Conservation (phyloP, 2,797 vertebrate genomes). For the Australoheros facetus region DNA sequence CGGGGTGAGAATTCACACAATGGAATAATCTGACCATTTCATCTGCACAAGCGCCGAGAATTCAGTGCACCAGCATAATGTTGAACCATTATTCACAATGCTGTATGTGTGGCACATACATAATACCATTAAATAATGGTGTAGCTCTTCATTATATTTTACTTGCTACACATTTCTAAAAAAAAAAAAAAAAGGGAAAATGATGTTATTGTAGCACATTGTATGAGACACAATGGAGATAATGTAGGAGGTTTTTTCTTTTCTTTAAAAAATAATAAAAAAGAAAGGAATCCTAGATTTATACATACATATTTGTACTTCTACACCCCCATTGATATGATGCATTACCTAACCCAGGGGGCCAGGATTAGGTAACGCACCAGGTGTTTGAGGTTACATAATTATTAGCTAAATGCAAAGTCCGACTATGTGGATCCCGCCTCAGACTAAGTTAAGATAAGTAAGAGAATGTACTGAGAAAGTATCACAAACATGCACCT, state of each 20-base stretch:
- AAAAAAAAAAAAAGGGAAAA: neutral
- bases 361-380: neutral
- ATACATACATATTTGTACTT: slow-evolving; percentile 1
- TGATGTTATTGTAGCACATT: neutral
- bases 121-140: neutral
- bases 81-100: neutral
- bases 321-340: neutral
- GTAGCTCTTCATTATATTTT: neutral
- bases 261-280: neutral
- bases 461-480: slow-evolving; percentile 10
- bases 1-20: slow-evolving; percentile 1
- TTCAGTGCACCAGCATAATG: slow-evolving; percentile 1
- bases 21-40: neutral
- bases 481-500: neutral
- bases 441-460: neutral
- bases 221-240: neutral
- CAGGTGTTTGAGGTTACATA: neutral
- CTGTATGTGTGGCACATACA: neutral
- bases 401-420: neutral
- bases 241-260: neutral
- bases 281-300: neutral
- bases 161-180: neutral
- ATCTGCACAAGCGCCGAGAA: neutral
- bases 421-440: neutral
- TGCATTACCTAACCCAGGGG: neutral